phyloP scores from a whole-genome alignment of 2,113 vertebrate species.

The Varanus salvator region DNA sequence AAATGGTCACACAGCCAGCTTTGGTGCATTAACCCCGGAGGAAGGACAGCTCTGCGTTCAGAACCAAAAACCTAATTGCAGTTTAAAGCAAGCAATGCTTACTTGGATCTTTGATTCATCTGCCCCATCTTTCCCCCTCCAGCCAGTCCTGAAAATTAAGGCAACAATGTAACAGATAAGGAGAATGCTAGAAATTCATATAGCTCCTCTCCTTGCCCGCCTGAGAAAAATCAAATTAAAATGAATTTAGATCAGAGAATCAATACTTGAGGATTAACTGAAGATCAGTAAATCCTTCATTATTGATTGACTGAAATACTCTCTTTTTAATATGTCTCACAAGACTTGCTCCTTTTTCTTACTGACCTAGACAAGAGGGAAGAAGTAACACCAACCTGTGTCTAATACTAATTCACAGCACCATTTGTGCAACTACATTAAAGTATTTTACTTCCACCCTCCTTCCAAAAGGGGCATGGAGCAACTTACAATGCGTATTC shows the following conservation, averaged over 20 bases:
- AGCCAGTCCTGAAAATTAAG: not conserved
- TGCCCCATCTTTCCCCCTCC: slow-evolving; percentile 15
- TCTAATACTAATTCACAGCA: slow-evolving; percentile 36
- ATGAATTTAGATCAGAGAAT: slow-evolving; percentile 73
- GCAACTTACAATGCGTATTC: too few species aligned
- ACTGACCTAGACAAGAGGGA: slow-evolving; percentile 45
- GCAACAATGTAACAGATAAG: slow-evolving; percentile 49
- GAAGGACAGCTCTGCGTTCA: slow-evolving; percentile 44
- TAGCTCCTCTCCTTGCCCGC: slow-evolving; percentile 32
- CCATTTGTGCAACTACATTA: too few species aligned
- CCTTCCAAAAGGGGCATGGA: too few species aligned
- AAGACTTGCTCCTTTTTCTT: slow-evolving; percentile 55
- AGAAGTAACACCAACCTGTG: slow-evolving; percentile 48
- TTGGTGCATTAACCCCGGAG: slow-evolving; percentile 54
- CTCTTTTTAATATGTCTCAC: slow-evolving; percentile 48
- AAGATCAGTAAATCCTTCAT: slow-evolving; percentile 71
- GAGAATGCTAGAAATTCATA: slow-evolving; percentile 40
- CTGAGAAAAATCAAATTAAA: slow-evolving; percentile 73
- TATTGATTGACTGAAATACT: slow-evolving; percentile 66
- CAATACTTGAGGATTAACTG: slow-evolving; percentile 67
- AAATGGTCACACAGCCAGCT: slow-evolving; percentile 57
- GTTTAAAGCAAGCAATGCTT: slow-evolving; percentile 45
- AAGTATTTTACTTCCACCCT: too few species aligned
- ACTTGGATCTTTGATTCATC: slow-evolving; percentile 44
- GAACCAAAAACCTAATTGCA: slow-evolving; percentile 56